Evolutionary conservation across 2,888 invertebrate genomes (phyloP), one percentile per base, ranked within the genome.

Genomic region (Gastracanthus pulcherrimus): DNA sequence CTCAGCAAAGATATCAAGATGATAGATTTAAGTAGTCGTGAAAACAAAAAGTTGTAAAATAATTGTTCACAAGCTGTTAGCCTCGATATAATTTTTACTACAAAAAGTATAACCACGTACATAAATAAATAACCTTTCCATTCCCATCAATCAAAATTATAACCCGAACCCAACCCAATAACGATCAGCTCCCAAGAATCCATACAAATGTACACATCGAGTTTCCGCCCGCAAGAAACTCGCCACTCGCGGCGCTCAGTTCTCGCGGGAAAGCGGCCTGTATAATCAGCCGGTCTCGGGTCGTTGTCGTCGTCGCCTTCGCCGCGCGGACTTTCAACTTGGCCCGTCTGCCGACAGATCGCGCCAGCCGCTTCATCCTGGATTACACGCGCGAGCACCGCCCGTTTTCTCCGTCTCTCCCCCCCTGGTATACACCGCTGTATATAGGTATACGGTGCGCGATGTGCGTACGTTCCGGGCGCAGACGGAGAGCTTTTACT

Each of bases 351-450:
- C 86, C 87, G 85, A 79, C 84, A 87, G 87, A 87, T 87, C 84
- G 87, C 87, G 86, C 84, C 86, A 87, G 84, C 82, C 80, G 74
- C 82, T 84, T 84, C 84, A 70, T 82, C 76, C 76, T 36, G 84
- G 76, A 81, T 76, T 81, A 81, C 71, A 81, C 83, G 84, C 86
- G 85, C 83, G n/a, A n/a, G 85, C 86, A 84, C 86, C 84, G 66
- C 23, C 76, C 75, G 71, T 60, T 66, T 62, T 31, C 29, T 38
- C n/a, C n/a, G n/a, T n/a, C n/a, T n/a, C n/a, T n/a, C 41, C 69
- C 71, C 36, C 60, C 16, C 60, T 38, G 23, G 6, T 74, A 34
- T 75, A 7, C 58, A 19, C 13, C 66, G 9, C 60, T 34, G 36
- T 13, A 31, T 55, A 36, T 55, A 66, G 55, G 16, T 76, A 55